Base-by-base conservation (phyloP, 2,888 invertebrate genomes). In the Beris chalybata region DNA sequence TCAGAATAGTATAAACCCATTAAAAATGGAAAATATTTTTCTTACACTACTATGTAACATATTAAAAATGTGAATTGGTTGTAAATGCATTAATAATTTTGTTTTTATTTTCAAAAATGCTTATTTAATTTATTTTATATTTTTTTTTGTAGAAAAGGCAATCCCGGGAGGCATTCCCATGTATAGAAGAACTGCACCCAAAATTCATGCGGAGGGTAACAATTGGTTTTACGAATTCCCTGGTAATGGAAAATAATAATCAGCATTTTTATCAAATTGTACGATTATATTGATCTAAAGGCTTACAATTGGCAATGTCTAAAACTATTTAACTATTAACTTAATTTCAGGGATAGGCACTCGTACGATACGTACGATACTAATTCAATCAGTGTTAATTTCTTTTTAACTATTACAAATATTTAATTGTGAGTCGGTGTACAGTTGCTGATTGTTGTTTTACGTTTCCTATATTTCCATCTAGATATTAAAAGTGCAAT, bases 21-120 rank as follows among this genome's bases (percentile, higher is more conserved):
- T 93, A 94, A 80, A 92, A 93, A 85, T 95, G 95, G 95, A 94
- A 90, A 79, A 80, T 58, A 56, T n/a, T 6, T 43, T 38, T 38
- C 38, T 9, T 38, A 38, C 38, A 38, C 48, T 12, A 15, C 4
- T 48, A 48, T 48, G n/a, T n/a, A 45, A 38, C 38, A 38, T 38
- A 38, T 38, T 22, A 22, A 22, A 22, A 22, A 15, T 48, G 12
- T 48, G 6, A 4, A 56, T 59, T 38, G 9, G 5, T 38, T 38
- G 5, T 38, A 38, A 38, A 38, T 22, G 22, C 22, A 22, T 65
- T 69, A 55, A 50, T 66, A 63, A 61, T 66, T 53, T 30, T 67
- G 59, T 71, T 54, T 53, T 50, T 30, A 59, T 73, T 56, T 71
- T 71, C 9, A 38, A 7, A 38, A 5, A 38, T 67, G 57, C 59